These are phyloP conservation scores for Characodon lateralis DNA, from an alignment of 2,797 vertebrate species.

Conservation along the genomic window DNA sequence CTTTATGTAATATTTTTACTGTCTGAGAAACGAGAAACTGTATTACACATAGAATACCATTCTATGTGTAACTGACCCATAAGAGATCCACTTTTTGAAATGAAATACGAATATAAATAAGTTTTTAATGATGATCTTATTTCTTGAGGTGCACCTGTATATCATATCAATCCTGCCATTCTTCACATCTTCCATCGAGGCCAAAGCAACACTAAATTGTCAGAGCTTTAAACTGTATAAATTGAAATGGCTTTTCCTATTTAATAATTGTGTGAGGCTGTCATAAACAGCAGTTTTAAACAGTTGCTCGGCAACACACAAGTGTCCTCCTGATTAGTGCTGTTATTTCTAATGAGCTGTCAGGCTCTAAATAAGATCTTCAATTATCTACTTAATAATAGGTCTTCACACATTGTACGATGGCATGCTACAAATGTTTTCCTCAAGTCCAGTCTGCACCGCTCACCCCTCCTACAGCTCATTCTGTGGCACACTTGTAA, in stretches of 20 bases:
- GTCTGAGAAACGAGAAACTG: background rate
- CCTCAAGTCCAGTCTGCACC: conserved; percentile 21
- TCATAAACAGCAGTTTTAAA: conserved; percentile 1
- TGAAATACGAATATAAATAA: background rate
- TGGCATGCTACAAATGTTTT: conserved; percentile 5
- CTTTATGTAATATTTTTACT: background rate
- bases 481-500: conserved; percentile 39
- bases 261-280: background rate
- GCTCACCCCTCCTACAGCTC: conserved; percentile 25
- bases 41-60: background rate
- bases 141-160: background rate
- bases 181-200: background rate
- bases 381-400: conserved; percentile 24
- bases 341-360: conserved; percentile 15
- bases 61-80: background rate
- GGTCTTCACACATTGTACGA: conserved; percentile 5
- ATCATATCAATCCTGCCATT: too few relatives aligned
- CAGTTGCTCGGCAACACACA: conserved; percentile 5
- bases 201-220: background rate
- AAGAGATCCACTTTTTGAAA: background rate
- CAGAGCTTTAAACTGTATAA: background rate
- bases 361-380: conserved; percentile 10
- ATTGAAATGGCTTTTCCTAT: background rate
- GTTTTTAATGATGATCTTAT: background rate
- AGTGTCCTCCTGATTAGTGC: conserved; percentile 7